Conservation (phyloP, 2,797 vertebrate genomes). For the Austrolebias charrua region DNA sequence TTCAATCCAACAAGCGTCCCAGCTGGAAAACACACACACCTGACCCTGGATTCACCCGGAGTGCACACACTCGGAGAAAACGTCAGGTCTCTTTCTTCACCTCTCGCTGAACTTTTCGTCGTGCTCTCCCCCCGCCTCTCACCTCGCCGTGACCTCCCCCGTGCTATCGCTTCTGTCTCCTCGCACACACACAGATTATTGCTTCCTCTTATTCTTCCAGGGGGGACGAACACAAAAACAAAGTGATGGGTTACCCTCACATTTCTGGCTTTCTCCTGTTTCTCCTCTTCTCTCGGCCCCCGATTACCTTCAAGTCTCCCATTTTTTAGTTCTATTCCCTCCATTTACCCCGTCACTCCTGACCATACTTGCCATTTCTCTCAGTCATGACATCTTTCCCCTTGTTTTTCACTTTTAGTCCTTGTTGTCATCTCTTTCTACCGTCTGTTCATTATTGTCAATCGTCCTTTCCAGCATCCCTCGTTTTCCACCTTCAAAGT, state of each 20-base stretch:
- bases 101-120: conserved; percentile 75
- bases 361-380: conserved; percentile 14
- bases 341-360: not conserved
- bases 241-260: conserved; percentile 50
- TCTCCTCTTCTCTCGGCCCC: no score
- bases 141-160: conserved; percentile 91
- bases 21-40: conserved; percentile 47
- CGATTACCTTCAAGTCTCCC: no score
- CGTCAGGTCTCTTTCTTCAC: conserved; percentile 67
- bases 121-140: conserved; percentile 80
- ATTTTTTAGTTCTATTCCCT: no score
- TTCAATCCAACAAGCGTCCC: conserved; percentile 54
- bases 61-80: conserved; percentile 44
- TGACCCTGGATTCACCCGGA: conserved; percentile 62
- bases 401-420: not conserved
- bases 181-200: conserved; percentile 63
- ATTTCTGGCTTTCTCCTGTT: conserved; percentile 47
- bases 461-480: no score
- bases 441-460: no score
- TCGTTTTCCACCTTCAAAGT: no score
- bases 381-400: conserved; percentile 5
- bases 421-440: no score
- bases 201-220: conserved; percentile 71
- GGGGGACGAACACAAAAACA: conserved; percentile 48
- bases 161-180: conserved; percentile 78